Conservation (phyloP, 2,797 vertebrate genomes). For the Percopsis omiscomaycus region DNA sequence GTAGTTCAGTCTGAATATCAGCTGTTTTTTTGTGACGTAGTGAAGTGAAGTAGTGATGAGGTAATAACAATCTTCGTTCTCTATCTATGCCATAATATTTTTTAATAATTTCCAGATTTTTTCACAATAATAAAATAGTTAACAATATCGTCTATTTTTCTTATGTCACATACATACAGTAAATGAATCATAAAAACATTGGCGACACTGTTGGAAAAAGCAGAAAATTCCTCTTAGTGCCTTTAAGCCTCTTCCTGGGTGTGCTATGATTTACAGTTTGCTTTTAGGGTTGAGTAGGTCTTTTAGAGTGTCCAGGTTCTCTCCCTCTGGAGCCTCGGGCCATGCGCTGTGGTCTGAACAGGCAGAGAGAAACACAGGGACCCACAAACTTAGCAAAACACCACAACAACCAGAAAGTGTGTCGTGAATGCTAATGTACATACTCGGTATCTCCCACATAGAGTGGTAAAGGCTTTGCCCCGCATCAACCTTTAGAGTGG, state of each 20-base stretch:
- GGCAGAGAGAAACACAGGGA: background rate
- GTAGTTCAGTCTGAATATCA: too few relatives aligned
- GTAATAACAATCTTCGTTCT: too few relatives aligned
- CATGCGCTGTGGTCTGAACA: constrained; percentile 87
- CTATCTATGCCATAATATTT: too few relatives aligned
- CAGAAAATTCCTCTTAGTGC: background rate
- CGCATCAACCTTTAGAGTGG: constrained; percentile 86
- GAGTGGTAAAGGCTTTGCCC: constrained; percentile 81
- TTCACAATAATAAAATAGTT: too few relatives aligned
- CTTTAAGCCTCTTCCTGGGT: background rate
- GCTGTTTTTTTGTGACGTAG: too few relatives aligned
- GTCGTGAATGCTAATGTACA: background rate
- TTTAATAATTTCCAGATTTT: too few relatives aligned
- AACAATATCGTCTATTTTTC: too few relatives aligned
- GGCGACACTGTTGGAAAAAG: too few relatives aligned
- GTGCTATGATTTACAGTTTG: constrained; percentile 64
- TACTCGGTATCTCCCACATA: constrained; percentile 79
- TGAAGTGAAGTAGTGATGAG: too few relatives aligned
- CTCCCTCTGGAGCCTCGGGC: constrained; percentile 82
- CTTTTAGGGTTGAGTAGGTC: constrained; percentile 72
- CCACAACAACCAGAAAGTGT: background rate
- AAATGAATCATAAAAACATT: too few relatives aligned
- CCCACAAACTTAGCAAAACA: constrained; percentile 30
- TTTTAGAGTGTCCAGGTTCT: constrained; percentile 75
- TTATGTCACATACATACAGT: too few relatives aligned